Evolutionary conservation across 2,797 vertebrate genomes (phyloP).

Genomic region (Ctenochaetus hawaiiensis): DNA sequence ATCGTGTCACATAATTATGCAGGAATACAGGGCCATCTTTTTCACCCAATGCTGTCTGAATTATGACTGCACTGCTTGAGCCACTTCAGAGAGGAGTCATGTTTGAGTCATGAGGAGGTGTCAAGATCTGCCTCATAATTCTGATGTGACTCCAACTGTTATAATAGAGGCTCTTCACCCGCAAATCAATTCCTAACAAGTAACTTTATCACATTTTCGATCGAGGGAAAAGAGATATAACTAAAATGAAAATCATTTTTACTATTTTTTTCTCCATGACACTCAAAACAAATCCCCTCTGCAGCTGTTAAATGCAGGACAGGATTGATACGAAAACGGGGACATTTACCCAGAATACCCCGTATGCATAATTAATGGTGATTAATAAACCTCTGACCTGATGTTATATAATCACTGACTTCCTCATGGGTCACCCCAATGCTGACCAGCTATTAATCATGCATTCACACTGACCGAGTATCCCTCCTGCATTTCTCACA

Average conservation of each 20-base stretch:
- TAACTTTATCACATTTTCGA: no score
- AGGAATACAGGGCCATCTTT: no score
- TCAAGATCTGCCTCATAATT: not conserved
- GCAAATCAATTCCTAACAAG: slow-evolving; percentile 1
- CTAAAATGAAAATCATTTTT: not conserved
- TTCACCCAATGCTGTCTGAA: no score
- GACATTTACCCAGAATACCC: slow-evolving; percentile 50
- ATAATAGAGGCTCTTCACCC: not conserved
- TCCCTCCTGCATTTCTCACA: not conserved
- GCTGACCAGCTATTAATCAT: slow-evolving; percentile 24
- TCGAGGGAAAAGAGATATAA: not conserved
- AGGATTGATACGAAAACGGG: slow-evolving; percentile 20
- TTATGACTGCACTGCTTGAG: not conserved
- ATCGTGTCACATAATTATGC: no score
- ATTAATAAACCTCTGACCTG: slow-evolving; percentile 39
- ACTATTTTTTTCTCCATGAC: not conserved
- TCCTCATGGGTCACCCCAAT: slow-evolving; percentile 11
- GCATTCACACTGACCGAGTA: not conserved
- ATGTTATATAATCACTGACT: slow-evolving; percentile 34
- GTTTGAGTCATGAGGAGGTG: slow-evolving; percentile 32
- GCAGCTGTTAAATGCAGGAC: not conserved
- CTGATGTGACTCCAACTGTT: not conserved
- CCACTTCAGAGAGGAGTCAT: slow-evolving; percentile 12
- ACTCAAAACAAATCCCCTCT: not conserved
- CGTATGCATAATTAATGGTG: slow-evolving; percentile 43